Evolutionary conservation across 1,140 invertebrate species (phyloP), one percentile per base, ranked within the genome.

Genomic region (Ceratina calcarata): DNA sequence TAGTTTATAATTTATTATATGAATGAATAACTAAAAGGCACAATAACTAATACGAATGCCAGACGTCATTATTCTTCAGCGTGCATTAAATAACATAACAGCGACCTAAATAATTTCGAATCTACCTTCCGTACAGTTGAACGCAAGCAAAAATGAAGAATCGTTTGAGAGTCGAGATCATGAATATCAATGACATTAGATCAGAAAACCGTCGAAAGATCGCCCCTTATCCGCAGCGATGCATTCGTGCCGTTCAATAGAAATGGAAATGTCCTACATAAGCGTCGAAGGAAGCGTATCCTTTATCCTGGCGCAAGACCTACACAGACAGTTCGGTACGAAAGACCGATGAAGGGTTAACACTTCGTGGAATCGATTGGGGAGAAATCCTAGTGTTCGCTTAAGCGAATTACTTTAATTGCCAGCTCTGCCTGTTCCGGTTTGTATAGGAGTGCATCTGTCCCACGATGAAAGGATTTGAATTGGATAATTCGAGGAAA

Each of bases 21-120:
- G 27, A 32, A 32, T 32, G 27, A 32, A 32, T 32, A 32, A 32
- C 4, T 4, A 32, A 32, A 4, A 32, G 27, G 27, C 27, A 32
- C 27, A 45, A 10, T 45, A 45, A 3, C 37, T 6, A 45, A 45
- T 45, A 45, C 37, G 0, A 3, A 4, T 32, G 4, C 27, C 27
- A 2, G 27, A 60, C 32, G 55, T 71, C 70, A 49, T 71, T 37
- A 51, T 45, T 71, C 51, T 65, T 57, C 55, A 13, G 53, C 49
- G 22, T 57, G 27, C 58, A 53, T 84, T 82, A 84, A 84, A 82
- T 82, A 82, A 82, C 82, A 64, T 67, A 80, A 69, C 49, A 70
- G 22, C 83, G 81, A 84, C 81, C 81, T 24, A 84, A 83, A 83
- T 84, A 70, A 61, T 51, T 16, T 3, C 32, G 49, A 68, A 78